Conservation (phyloP, 2,888 invertebrate species). For the Drosophila anceps region DNA sequence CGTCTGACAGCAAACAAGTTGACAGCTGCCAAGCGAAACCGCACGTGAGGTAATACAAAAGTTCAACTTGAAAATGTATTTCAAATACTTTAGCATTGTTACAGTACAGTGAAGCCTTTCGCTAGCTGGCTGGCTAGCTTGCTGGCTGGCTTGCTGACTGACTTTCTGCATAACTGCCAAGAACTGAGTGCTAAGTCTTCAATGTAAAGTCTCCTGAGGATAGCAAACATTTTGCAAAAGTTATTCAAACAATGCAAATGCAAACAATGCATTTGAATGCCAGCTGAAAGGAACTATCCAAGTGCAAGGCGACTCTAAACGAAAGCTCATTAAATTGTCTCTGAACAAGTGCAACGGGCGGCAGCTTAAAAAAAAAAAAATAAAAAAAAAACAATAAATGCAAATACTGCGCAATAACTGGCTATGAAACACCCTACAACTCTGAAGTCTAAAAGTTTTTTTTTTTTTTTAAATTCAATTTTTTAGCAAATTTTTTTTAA, state of each 20-base stretch:
- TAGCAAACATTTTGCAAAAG: constrained; percentile 7
- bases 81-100: constrained; percentile 10
- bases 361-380: background rate
- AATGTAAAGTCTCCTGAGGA: constrained; percentile 1
- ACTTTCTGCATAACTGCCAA: background rate
- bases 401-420: background rate
- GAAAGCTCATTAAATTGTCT: constrained; percentile 24
- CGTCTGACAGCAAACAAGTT: constrained; percentile 24
- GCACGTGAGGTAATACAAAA: background rate
- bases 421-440: background rate
- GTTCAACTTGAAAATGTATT: background rate
- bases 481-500: too few relatives aligned
- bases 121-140: background rate
- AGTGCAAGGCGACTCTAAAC: constrained; percentile 4
- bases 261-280: constrained; percentile 6
- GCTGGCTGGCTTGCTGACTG: background rate
- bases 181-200: background rate
- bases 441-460: too few relatives aligned
- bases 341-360: constrained; percentile 33
- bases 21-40: constrained; percentile 33
- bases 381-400: background rate
- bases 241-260: constrained; percentile 6
- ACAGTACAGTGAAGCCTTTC: constrained; percentile 9
- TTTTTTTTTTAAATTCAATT: too few relatives aligned
- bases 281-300: constrained; percentile 1